These are phyloP conservation scores for Brachyalestes nurse DNA, from an alignment of 2,797 vertebrate species.

Conservation along the genomic window DNA sequence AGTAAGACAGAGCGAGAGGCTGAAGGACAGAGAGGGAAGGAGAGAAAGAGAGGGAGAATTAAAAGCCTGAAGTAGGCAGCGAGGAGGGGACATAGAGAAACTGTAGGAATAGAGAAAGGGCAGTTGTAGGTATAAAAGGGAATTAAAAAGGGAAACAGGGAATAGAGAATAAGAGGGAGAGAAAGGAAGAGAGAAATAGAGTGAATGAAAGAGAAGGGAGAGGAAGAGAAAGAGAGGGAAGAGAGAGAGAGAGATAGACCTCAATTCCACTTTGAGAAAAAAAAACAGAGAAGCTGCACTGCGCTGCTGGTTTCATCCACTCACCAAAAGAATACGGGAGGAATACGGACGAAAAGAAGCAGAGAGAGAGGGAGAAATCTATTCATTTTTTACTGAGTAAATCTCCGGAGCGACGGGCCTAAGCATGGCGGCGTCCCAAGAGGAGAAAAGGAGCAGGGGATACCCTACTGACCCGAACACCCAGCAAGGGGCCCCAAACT, in stretches of 20 bases:
- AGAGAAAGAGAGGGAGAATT: constrained; percentile 11
- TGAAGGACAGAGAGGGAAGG: background rate
- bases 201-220: constrained; percentile 52
- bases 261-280: constrained; percentile 32
- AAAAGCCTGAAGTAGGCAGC: constrained; percentile 21
- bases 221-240: background rate
- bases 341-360: constrained; percentile 37
- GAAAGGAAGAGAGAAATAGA: constrained; percentile 40
- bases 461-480: constrained; percentile 9
- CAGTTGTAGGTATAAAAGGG: background rate
- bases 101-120: constrained; percentile 24
- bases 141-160: background rate
- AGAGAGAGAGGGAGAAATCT: constrained; percentile 1
- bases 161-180: constrained; percentile 37
- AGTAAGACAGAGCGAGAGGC: constrained; percentile 33
- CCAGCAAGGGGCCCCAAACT: constrained; percentile 21
- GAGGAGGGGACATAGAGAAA: constrained; percentile 43
- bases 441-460: constrained; percentile 32
- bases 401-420: constrained; percentile 18
- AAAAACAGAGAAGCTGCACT: constrained; percentile 26
- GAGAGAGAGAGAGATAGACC: background rate
- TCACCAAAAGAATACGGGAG: constrained; percentile 37
- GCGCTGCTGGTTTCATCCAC: constrained; percentile 30
- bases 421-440: constrained; percentile 37
- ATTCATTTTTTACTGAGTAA: constrained; percentile 27